These are phyloP conservation scores for Sinotaia quadrata DNA, from an alignment of 2,888 invertebrate genomes.

Conservation along the genomic window DNA sequence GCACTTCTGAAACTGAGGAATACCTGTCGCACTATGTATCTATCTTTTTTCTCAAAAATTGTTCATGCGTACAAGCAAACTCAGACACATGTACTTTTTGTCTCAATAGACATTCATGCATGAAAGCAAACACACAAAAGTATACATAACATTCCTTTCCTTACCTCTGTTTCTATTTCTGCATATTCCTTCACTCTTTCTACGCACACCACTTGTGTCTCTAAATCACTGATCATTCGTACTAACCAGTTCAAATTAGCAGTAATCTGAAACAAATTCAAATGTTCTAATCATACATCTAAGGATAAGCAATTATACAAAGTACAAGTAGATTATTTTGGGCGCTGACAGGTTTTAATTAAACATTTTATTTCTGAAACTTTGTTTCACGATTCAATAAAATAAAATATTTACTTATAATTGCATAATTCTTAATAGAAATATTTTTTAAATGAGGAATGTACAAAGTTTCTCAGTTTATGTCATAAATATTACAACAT, in stretches of 20 bases:
- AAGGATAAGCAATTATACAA: too few species aligned
- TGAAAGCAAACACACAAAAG: too few species aligned
- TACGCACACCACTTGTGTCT: conserved; percentile 96
- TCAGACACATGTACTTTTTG: background rate
- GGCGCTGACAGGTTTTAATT: too few species aligned
- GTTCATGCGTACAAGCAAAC: background rate
- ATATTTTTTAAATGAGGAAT: background rate
- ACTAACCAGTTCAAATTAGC: conserved; percentile 96
- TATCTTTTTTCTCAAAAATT: background rate
- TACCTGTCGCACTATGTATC: too few species aligned
- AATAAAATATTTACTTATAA: too few species aligned
- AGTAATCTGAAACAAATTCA: conserved; percentile 85
- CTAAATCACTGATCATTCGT: conserved; percentile 95
- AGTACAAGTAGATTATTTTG: too few species aligned
- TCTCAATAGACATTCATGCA: too few species aligned
- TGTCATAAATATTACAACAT: background rate
- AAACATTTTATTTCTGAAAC: too few species aligned
- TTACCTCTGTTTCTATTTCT: conserved; percentile 74
- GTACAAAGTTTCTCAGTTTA: background rate
- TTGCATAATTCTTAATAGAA: too few species aligned
- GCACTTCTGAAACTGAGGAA: too few species aligned
- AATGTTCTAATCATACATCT: too few species aligned
- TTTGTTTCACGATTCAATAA: too few species aligned
- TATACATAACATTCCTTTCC: background rate
- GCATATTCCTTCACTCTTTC: conserved; percentile 96